These are phyloP conservation scores for Hyperoodon ampullatus DNA, from an alignment of 2,113 vertebrate species.

Conservation along the genomic window DNA sequence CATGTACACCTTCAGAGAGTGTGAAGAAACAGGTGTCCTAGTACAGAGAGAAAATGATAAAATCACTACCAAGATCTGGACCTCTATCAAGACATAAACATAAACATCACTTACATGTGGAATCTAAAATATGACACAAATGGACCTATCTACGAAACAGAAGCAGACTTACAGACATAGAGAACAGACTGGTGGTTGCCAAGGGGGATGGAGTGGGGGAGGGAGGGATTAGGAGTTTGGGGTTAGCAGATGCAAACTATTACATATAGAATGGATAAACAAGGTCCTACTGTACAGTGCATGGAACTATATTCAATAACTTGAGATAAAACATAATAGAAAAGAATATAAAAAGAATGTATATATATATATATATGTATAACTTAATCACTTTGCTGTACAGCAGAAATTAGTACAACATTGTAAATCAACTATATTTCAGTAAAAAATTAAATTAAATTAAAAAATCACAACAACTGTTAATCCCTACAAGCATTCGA, in stretches of 20 bases:
- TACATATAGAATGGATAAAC: background rate
- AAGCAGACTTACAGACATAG: background rate
- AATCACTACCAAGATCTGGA: background rate
- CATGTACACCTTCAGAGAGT: rapidly evolving
- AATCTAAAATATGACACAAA: background rate
- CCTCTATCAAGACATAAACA: background rate
- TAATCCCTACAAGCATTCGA: background rate
- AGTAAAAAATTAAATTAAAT: background rate
- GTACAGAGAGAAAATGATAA: background rate
- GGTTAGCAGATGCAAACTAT: background rate
- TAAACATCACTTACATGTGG: background rate
- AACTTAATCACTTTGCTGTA: background rate
- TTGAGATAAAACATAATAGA: background rate
- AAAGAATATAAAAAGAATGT: background rate
- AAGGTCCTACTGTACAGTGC: rapidly evolving
- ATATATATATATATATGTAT: background rate
- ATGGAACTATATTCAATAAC: background rate
- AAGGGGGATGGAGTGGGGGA: background rate
- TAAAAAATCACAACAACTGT: background rate
- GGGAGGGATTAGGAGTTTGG: background rate
- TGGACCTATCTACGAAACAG: background rate
- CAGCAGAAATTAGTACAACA: background rate
- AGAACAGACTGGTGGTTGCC: background rate
- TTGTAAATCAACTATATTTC: background rate
- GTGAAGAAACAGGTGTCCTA: rapidly evolving